Conservation (phyloP, 2,797 vertebrate species). For the Buphagus erythrorhynchus region DNA sequence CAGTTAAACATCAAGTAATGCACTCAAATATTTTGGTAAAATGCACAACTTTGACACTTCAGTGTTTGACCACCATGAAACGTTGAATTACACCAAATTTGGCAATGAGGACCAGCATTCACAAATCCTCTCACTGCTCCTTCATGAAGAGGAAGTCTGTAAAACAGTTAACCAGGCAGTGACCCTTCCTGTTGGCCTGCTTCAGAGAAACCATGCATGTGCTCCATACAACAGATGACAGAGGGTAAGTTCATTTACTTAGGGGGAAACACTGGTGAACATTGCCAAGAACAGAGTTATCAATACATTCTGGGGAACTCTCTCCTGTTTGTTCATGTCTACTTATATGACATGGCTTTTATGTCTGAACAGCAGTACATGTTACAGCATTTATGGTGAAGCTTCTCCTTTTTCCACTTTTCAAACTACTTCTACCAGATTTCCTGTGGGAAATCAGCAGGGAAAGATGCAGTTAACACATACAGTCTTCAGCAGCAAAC, state of each 20-base stretch:
- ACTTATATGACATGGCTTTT: background rate
- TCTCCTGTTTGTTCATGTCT: background rate
- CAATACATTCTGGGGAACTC: background rate
- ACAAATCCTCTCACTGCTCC: background rate
- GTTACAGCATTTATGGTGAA: background rate
- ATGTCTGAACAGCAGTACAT: background rate
- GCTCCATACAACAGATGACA: background rate
- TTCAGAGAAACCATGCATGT: background rate
- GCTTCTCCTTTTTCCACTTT: background rate
- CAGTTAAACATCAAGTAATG: background rate
- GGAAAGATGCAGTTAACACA: background rate
- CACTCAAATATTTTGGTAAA: background rate
- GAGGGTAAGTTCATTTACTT: background rate
- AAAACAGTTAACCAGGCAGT: constrained; percentile 1
- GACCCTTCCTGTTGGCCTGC: background rate
- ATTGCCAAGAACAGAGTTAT: background rate
- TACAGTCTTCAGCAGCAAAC: background rate
- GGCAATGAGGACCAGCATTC: background rate
- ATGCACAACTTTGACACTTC: background rate
- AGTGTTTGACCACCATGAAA: background rate
- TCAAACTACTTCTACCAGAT: background rate
- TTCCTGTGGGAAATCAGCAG: background rate
- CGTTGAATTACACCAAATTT: background rate
- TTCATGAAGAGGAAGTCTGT: background rate
- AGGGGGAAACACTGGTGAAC: background rate